Percentiles rank a stretch among this genome's conserved stretches.
Conservation (phyloP, 2,888 invertebrate genomes). For the Ormyrus thymus region DNA sequence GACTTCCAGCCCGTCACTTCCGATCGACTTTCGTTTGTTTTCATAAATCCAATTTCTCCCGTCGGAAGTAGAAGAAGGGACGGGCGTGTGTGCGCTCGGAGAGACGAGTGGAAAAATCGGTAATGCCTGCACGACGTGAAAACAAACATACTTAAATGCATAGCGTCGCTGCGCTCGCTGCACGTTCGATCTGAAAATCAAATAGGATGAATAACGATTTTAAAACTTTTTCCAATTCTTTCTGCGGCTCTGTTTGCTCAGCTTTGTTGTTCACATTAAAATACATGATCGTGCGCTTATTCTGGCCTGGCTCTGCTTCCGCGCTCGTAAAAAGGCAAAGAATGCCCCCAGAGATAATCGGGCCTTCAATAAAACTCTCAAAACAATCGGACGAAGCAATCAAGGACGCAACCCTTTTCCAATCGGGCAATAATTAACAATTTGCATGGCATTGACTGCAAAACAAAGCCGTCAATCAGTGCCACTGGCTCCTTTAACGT, state of each 20-base stretch:
- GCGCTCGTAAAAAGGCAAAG: too few relatives aligned
- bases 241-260: not conserved
- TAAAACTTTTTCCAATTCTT: not conserved
- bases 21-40: conserved; percentile 59
- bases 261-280: too few relatives aligned
- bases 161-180: not conserved
- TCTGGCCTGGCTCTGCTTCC: too few relatives aligned
- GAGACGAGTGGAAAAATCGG: conserved; percentile 37
- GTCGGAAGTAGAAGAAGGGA: conserved; percentile 7
- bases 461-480: conserved; percentile 55
- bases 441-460: conserved; percentile 34
- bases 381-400: conserved; percentile 34
- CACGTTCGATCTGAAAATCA: conserved; percentile 7
- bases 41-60: conserved; percentile 60
- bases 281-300: too few relatives aligned
- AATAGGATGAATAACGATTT: conserved; percentile 20
- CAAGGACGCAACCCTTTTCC: conserved; percentile 2
- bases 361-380: not conserved
- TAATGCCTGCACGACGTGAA: conserved; percentile 48
- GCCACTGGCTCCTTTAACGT: conserved; percentile 51
- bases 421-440: conserved; percentile 43
- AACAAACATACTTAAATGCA: conserved; percentile 53
- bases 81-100: not conserved
- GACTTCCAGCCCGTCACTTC: conserved; percentile 56
- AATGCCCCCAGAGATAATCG: too few relatives aligned